These are phyloP conservation scores for Stigmatopora nigra DNA, from an alignment of 2,113 vertebrate genomes.

Conservation along the genomic window DNA sequence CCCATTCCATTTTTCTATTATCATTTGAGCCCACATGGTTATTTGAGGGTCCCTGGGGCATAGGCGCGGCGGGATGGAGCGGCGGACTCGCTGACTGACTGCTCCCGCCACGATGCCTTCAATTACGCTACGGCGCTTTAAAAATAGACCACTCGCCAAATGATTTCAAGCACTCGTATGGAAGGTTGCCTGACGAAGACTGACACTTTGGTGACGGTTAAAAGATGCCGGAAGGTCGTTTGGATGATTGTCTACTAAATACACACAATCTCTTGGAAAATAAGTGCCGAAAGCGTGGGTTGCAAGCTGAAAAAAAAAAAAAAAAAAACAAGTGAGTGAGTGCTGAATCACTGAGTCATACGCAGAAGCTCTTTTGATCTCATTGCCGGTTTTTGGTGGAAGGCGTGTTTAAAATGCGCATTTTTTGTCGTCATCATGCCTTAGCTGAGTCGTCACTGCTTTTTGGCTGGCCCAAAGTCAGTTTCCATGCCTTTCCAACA, in stretches of 20 bases:
- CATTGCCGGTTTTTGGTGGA: too few relatives aligned
- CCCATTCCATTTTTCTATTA: conserved; percentile 32
- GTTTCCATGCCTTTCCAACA: too few relatives aligned
- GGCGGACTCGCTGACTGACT: conserved; percentile 14
- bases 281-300: too few relatives aligned
- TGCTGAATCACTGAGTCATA: too few relatives aligned
- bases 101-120: conserved; percentile 37
- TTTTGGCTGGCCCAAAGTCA: too few relatives aligned
- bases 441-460: too few relatives aligned
- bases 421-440: too few relatives aligned
- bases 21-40: conserved; percentile 44
- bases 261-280: too few relatives aligned
- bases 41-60: conserved; percentile 35
- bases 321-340: too few relatives aligned
- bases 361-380: too few relatives aligned
- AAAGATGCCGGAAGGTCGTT: background rate
- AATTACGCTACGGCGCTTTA: conserved; percentile 55
- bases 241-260: background rate
- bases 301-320: too few relatives aligned
- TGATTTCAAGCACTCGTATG: conserved; percentile 24
- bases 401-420: too few relatives aligned
- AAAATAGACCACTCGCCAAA: conserved; percentile 46
- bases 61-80: conserved; percentile 34
- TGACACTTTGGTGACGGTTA: background rate
- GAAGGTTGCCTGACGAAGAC: conserved; percentile 21